A percentile compares a stretch with the other conserved stretches of the same genome.
Evolutionary conservation across 1,140 invertebrate species (phyloP).

Genomic region (Adoxophyes honmai): DNA sequence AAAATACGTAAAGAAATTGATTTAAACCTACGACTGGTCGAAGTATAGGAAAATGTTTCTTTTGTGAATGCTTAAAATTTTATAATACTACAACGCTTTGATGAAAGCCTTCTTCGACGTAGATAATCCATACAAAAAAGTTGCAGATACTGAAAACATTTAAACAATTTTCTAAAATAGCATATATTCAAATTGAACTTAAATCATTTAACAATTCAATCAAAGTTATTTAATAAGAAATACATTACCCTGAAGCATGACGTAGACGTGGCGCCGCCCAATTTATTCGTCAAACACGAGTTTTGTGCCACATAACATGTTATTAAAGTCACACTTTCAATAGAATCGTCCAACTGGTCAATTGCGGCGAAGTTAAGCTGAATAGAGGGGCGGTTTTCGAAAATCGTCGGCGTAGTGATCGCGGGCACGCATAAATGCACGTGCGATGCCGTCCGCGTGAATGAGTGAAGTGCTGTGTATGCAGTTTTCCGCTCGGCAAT

Average conservation of each 20-base stretch:
- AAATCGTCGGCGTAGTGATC: conserved; percentile 1
- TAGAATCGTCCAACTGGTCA: conserved; percentile 21
- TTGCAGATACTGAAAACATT: conserved; percentile 15
- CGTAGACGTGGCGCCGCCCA: conserved; percentile 46
- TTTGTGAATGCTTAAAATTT: too few species aligned
- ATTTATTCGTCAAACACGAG: conserved; percentile 60
- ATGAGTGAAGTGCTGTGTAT: conserved; percentile 5
- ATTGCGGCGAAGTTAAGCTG: not conserved
- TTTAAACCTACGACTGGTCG: too few species aligned
- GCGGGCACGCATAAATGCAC: conserved; percentile 15
- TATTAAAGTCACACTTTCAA: conserved; percentile 50
- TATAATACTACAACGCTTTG: too few species aligned
- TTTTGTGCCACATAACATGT: conserved; percentile 61
- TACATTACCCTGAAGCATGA: conserved; percentile 62
- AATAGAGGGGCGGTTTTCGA: not conserved
- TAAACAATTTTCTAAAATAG: conserved; percentile 19
- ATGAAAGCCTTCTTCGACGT: too few species aligned
- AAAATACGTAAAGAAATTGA: too few species aligned
- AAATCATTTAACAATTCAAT: too few species aligned
- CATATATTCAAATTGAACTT: too few species aligned
- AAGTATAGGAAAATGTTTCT: too few species aligned
- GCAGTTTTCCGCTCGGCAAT: conserved; percentile 6
- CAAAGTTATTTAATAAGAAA: conserved; percentile 14
- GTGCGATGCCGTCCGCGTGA: conserved; percentile 5
- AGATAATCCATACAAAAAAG: not conserved